Conservation (phyloP, 2,888 invertebrate species). For the Drosophila maculinotata region DNA sequence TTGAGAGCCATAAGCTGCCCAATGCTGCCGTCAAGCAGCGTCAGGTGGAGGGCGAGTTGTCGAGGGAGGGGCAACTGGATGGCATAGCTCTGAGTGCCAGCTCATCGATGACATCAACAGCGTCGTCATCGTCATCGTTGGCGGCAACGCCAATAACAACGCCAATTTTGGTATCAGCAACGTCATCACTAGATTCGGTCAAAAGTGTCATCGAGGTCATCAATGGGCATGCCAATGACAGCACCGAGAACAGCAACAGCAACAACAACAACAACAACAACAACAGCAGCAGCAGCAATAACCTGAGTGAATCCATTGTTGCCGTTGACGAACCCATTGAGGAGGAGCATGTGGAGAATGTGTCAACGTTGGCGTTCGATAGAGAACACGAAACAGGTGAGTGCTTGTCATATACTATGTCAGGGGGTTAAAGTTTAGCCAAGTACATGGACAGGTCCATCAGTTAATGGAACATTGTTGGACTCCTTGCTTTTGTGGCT, state of each 20-base stretch:
- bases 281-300: conserved; percentile 12
- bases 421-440: neutral
- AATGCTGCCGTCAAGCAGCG: conserved; percentile 51
- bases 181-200: conserved; percentile 80
- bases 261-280: conserved; percentile 12
- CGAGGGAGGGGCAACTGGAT: conserved; percentile 9
- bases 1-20: conserved; percentile 81
- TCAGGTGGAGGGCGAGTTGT: conserved; percentile 34
- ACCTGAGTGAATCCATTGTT: conserved; percentile 8
- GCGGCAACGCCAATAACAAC: conserved; percentile 65
- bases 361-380: conserved; percentile 58
- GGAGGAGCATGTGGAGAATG: conserved; percentile 44
- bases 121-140: conserved; percentile 54
- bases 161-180: conserved; percentile 76
- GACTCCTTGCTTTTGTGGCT: neutral
- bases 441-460: conserved; percentile 1
- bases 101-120: conserved; percentile 58
- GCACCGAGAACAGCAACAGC: conserved; percentile 30
- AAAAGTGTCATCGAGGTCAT: conserved; percentile 73
- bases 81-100: conserved; percentile 51
- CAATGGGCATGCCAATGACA: conserved; percentile 44
- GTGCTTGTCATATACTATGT: conserved; percentile 29
- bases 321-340: conserved; percentile 20
- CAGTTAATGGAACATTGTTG: neutral
- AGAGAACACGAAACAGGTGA: conserved; percentile 75